Base-by-base conservation (phyloP, 2,113 vertebrate genomes). In the Caloenas nicobarica region DNA sequence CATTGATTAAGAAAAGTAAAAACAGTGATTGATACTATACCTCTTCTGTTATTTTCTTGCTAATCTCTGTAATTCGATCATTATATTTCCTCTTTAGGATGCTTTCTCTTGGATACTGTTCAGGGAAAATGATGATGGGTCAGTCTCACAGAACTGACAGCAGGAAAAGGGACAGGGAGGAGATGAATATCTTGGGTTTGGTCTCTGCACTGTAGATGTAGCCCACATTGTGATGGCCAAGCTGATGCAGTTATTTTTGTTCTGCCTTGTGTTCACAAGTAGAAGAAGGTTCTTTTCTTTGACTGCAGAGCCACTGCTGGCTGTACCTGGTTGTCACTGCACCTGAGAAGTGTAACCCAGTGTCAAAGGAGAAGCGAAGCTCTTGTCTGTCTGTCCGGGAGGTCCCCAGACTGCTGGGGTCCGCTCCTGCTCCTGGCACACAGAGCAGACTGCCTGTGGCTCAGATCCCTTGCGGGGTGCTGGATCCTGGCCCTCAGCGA, bases 141-240 rank as follows among this genome's bases (percentile, higher is more conserved):
- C 61, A 28, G 29, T 9, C 16, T 36, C 0, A 0, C 28, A 2
- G 53, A 31, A 13, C 66, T 17, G 74, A 6, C 11, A 29, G 65
- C 0, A 1, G n/a, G 79, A 38, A 28, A 7, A 21, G 60, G 56
- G 74, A 11, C 1, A 0, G 0, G 13, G n/a, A 31, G 90, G 68
- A 38, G 71, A 3, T 8, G 51, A 44, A 10, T 2, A 7, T 71
- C 25, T 13, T 36, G 0, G 1, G n/a, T 4, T 51, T 25, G 79
- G 33, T 11, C 7, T 38, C 40, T 21, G 81, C 23, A 0, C 28
- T 11, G 31, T 2, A 58, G 48, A 4, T 4, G 18, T 10, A 4
- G 22, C 72, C 42, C 77, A 2, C 58, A 0, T 1, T 0, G 3
- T 0, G 58, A 4, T 3, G 36, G 34, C n/a, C 12, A 10, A 76